These are phyloP conservation scores for Onychostruthus taczanowskii DNA, from an alignment of 2,113 vertebrate genomes.

Conservation along the genomic window DNA sequence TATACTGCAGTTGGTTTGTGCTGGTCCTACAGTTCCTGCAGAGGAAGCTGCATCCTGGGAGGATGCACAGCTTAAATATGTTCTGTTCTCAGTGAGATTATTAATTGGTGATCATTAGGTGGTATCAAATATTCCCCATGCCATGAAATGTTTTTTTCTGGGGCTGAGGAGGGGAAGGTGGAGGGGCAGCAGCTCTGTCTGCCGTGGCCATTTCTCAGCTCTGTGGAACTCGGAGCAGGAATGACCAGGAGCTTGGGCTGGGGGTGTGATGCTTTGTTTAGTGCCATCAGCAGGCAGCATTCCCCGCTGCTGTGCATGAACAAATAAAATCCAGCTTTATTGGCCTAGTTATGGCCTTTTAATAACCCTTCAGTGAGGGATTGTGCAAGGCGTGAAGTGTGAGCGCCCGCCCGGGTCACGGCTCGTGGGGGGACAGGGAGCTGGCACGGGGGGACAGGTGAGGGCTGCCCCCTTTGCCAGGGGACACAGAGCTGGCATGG, in stretches of 20 bases:
- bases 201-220: background rate
- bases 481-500: too few species aligned
- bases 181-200: background rate
- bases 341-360: constrained; percentile 30
- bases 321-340: constrained; percentile 20
- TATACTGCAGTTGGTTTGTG: background rate
- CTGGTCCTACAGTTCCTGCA: background rate
- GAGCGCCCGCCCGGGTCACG: background rate
- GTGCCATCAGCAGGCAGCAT: background rate
- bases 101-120: background rate
- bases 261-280: background rate
- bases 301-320: background rate
- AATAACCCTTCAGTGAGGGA: constrained; percentile 3
- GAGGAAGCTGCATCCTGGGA: background rate
- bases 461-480: too few species aligned
- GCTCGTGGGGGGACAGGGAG: too few species aligned
- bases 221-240: accelerated
- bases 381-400: constrained; percentile 11
- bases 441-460: too few species aligned
- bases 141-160: background rate
- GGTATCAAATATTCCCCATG: background rate
- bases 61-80: background rate
- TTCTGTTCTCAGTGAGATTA: background rate
- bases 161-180: background rate
- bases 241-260: background rate